Conservation (phyloP, 2,113 vertebrate genomes). For the Scomber colias region DNA sequence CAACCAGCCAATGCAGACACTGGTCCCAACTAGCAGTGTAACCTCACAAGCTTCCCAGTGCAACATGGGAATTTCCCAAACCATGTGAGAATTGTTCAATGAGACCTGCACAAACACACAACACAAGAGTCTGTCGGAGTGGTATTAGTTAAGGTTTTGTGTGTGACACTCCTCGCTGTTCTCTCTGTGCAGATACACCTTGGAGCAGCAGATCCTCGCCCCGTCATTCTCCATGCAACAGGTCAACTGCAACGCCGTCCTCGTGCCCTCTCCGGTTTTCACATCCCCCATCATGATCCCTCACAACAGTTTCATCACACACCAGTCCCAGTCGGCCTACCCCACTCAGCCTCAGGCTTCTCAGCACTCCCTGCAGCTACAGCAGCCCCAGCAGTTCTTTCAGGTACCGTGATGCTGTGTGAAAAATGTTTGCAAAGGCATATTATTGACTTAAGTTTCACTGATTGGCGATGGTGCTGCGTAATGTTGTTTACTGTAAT, state of each 20-base stretch:
- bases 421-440: not conserved
- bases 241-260: conserved; percentile 78
- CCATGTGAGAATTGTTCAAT: conserved; percentile 74
- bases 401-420: conserved; percentile 74
- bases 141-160: not conserved
- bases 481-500: not conserved
- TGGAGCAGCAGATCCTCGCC: conserved; percentile 85
- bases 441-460: not conserved
- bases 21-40: conserved; percentile 80
- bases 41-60: conserved; percentile 82
- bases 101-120: not conserved
- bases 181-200: conserved; percentile 80
- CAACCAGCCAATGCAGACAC: conserved; percentile 85
- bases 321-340: conserved; percentile 82
- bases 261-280: conserved; percentile 80
- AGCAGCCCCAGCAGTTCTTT: conserved; percentile 87
- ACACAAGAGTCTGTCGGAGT: not conserved
- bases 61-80: conserved; percentile 82
- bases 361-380: conserved; percentile 80
- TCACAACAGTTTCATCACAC: conserved; percentile 78
- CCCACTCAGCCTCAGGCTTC: conserved; percentile 79
- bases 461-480: not conserved
- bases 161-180: conserved; percentile 12
- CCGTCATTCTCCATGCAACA: conserved; percentile 81
- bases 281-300: conserved; percentile 86